A percentile compares a stretch with the other conserved stretches of the same genome.
Conservation (phyloP, 2,888 invertebrate species). For the Oscheius onirici region DNA sequence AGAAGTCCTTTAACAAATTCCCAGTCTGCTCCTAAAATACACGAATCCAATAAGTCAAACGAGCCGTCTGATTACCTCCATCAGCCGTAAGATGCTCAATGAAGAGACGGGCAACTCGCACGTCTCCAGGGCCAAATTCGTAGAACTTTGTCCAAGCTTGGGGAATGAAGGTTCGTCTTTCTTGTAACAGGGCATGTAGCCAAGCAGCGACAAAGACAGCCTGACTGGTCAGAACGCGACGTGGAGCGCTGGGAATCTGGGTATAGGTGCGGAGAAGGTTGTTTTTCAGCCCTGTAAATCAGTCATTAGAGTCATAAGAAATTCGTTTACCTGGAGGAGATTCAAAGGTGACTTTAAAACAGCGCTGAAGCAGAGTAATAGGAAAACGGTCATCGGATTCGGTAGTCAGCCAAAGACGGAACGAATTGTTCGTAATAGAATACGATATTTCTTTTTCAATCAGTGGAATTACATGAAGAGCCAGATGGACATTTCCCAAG, state of each 20-base stretch:
- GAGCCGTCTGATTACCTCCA: slow-evolving; percentile 40
- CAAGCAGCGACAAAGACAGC: slow-evolving; percentile 83
- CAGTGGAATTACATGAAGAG: slow-evolving; percentile 80
- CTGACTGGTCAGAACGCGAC: slow-evolving; percentile 73
- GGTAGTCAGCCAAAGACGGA: slow-evolving; percentile 86
- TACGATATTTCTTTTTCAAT: slow-evolving; percentile 76
- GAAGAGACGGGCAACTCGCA: slow-evolving; percentile 81
- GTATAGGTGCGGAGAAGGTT: slow-evolving; percentile 76
- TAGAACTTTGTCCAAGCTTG: slow-evolving; percentile 89
- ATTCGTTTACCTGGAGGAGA: slow-evolving; percentile 84
- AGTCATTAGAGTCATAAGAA: too few species aligned
- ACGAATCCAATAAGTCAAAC: too few species aligned
- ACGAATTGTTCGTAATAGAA: slow-evolving; percentile 75
- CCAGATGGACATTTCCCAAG: slow-evolving; percentile 84
- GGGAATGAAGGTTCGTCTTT: slow-evolving; percentile 89
- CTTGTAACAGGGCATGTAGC: slow-evolving; percentile 87
- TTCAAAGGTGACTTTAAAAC: slow-evolving; percentile 69
- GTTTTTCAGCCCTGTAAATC: slow-evolving; percentile 77
- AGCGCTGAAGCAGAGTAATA: slow-evolving; percentile 54
- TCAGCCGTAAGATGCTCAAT: slow-evolving; percentile 75
- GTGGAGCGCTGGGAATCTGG: slow-evolving; percentile 54
- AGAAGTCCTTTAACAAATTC: slow-evolving; percentile 82
- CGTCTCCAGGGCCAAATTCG: slow-evolving; percentile 86
- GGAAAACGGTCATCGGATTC: slow-evolving; percentile 79
- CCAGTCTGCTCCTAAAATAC: slow-evolving; percentile 76